Evolutionary conservation across 2,888 invertebrate species (phyloP), one percentile per base, ranked within the genome.

Genomic region (Cantharis rufa): DNA sequence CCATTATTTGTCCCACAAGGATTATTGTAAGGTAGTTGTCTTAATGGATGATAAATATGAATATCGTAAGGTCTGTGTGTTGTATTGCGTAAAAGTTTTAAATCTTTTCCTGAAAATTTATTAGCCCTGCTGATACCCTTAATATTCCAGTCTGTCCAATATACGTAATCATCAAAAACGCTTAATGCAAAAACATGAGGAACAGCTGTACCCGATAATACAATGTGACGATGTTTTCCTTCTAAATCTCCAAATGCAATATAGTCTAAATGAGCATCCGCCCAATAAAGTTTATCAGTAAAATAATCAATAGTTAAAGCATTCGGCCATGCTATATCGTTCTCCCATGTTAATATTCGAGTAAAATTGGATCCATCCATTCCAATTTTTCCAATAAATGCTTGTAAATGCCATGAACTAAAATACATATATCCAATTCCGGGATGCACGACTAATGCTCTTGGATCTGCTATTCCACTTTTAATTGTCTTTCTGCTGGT

Each of bases 61-160:
- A 98, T 92, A 84, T 98, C 98, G 87, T 97, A 98, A 0, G 98
- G 98, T 71, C 98, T 91, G 86, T 98, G 98, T 0, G 98, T 98
- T 0, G 97, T 96, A 84, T 98, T 98, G 71, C 97, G 89, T 1
- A 98, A 89, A 1, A 94, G 89, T 70, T 90, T 91, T 72, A 95
- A 89, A 82, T 95, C 92, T 80, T 91, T 91, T 24, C 96, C 96
- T 0, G 95, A 95, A 87, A 96, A 98, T 87, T 99, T 99, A 85
- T 98, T 94, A 0, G 98, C 98, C 82, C 94, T 92, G 81, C 94
- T 93, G 72, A 99, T 95, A 0, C 95, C 95, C 87, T 98, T 98
- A 70, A 97, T 89, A 87, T 99, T 99, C 99, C 99, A 99, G 87
- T 99, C 99, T 0, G 98, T 97, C 98, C 98, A 99, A 89, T 94